Conservation (phyloP, 1,140 invertebrate species). For the Scylla paramamosain region DNA sequence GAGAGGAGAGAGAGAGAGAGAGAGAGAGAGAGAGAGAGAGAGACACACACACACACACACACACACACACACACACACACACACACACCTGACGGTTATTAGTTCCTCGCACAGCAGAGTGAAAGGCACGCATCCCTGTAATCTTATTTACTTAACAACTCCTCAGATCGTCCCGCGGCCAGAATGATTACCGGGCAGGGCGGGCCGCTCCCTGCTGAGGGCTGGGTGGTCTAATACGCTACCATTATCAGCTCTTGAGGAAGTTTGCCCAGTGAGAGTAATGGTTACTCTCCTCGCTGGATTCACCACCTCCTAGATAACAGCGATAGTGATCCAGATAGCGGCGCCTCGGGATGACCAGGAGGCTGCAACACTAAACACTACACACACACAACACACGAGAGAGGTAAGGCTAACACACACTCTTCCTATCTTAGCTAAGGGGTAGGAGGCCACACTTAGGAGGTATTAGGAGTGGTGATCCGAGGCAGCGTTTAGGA, state of each 20-base stretch:
- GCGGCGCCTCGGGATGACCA: not conserved
- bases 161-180: no score
- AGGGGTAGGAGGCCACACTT: not conserved
- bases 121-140: no score
- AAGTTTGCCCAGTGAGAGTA: not conserved
- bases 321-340: not conserved
- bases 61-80: slow-evolving; percentile 34
- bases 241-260: not conserved
- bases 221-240: slow-evolving; percentile 18
- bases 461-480: not conserved
- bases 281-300: not conserved
- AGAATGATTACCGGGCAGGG: no score
- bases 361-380: not conserved
- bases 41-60: slow-evolving; percentile 19
- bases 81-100: not conserved
- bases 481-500: not conserved
- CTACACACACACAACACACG: no score
- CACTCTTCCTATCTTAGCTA: not conserved
- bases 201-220: not conserved
- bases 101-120: not conserved
- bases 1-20: no score
- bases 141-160: no score
- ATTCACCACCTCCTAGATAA: not conserved
- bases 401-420: no score
- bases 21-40: not conserved